Evolutionary conservation across 1,140 invertebrate genomes (phyloP).

Genomic region (fruit fly (Drosophila melanogaster)): DNA sequence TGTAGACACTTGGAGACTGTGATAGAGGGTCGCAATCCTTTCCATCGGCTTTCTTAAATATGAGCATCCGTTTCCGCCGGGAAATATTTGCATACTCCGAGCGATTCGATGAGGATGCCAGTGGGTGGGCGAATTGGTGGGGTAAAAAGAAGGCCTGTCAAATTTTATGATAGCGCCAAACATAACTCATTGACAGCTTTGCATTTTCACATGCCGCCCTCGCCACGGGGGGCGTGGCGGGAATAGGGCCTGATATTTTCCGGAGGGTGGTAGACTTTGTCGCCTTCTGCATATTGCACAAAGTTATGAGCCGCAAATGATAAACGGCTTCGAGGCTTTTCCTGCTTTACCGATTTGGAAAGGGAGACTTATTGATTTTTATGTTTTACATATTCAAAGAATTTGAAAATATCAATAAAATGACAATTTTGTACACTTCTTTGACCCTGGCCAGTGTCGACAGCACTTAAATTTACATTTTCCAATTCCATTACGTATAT

Average conservation of each 20-base stretch:
- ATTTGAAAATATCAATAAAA: neutral
- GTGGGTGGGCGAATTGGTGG: neutral
- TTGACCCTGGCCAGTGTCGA: neutral
- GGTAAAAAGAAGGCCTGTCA: slow-evolving; percentile 50
- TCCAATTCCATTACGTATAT: slow-evolving; percentile 24
- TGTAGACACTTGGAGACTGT: slow-evolving; percentile 1
- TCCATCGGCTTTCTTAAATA: slow-evolving; percentile 66
- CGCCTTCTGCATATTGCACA: slow-evolving; percentile 80
- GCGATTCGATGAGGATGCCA: slow-evolving; percentile 9
- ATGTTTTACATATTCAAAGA: neutral
- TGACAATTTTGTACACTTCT: neutral
- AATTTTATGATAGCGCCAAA: slow-evolving; percentile 82
- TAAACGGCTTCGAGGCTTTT: slow-evolving; percentile 59
- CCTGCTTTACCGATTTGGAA: neutral
- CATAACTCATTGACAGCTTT: slow-evolving; percentile 84
- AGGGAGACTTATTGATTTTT: slow-evolving; percentile 22
- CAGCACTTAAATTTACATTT: slow-evolving; percentile 17
- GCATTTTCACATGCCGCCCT: slow-evolving; percentile 73
- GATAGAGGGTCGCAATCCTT: slow-evolving; percentile 43
- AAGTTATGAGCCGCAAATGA: slow-evolving; percentile 84
- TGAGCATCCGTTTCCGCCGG: slow-evolving; percentile 58
- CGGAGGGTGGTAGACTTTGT: slow-evolving; percentile 4
- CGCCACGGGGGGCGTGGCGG: slow-evolving; percentile 1
- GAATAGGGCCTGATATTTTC: neutral
- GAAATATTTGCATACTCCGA: slow-evolving; percentile 63